A percentile compares a stretch with the other conserved stretches of the same genome.
Evolutionary conservation across 2,797 vertebrate genomes (phyloP).

Genomic region (Anguilla megastoma): DNA sequence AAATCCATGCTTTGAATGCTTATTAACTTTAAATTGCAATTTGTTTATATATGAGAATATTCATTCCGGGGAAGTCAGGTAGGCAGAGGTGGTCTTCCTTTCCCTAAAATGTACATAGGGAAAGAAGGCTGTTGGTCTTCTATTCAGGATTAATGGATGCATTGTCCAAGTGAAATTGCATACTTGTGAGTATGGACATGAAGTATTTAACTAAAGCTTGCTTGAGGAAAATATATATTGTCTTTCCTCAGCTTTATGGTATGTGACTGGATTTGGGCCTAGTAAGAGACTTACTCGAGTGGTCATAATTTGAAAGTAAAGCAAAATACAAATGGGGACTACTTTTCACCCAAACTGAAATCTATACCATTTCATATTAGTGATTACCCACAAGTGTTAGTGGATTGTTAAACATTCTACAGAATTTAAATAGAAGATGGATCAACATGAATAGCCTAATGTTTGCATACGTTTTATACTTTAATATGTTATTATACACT

Average conservation of each 20-base stretch:
- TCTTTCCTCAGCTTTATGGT: background rate
- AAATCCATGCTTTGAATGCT: background rate
- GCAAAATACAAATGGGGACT: background rate
- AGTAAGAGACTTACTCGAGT: background rate
- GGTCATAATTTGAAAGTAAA: background rate
- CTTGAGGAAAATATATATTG: background rate
- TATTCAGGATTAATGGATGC: background rate
- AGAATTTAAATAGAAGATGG: constrained; percentile 7
- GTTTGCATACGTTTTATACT: background rate
- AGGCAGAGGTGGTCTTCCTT: background rate
- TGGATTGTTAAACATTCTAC: background rate
- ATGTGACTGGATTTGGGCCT: background rate
- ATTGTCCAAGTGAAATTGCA: background rate
- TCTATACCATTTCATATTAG: background rate
- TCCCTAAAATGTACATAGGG: background rate
- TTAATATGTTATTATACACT: background rate
- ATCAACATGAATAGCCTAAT: background rate
- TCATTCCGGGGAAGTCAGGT: background rate
- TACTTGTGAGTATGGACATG: constrained; percentile 33
- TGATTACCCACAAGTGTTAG: background rate
- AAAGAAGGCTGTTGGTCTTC: background rate
- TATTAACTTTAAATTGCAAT: constrained; percentile 2
- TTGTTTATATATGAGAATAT: background rate
- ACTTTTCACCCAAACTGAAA: background rate
- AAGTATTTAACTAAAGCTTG: constrained; percentile 24